Base-by-base conservation (phyloP, 2,113 vertebrate species). In the Sarotherodon lohbergeri region DNA sequence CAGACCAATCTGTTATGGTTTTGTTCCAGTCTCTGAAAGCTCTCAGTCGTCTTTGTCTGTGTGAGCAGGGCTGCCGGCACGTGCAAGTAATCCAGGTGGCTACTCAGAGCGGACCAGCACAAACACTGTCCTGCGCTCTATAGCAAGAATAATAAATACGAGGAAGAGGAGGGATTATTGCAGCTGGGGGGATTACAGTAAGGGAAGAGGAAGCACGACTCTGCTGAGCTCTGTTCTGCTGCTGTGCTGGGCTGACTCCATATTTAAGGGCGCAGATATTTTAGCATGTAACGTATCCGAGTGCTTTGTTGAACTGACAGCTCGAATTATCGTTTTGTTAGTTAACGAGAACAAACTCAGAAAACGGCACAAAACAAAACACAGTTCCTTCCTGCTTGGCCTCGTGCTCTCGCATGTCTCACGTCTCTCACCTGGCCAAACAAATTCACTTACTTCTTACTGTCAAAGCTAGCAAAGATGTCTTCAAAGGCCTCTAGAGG, bases 401-500 rank as follows among this genome's bases (percentile, higher is more conserved):
- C 91, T 94, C 91, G 16, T 89, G 85, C 68, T 76, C 90, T n/a
- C 61, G n/a, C 17, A 6, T 19, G 2, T 34, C 57, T 90, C 86
- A 86, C 59, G 85, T 71, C 41, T 88, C 86, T 87, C 84, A 88
- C 84, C 86, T 95, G 73, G 81, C 79, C 81, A 90, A 66, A 91
- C 89, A 92, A 68, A 90, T 89, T 95, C 97, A 99, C 98, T 99
- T 99, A 99, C 98, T 99, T 99, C 96, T 98, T 99, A 97, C 94
- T 98, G 96, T 98, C 98, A 97, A 97, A 98, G 96, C 97, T 98
- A 98, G 97, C 97, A 98, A 99, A 97, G 98, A 99, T 97, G 98
- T 99, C 98, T 96, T 99, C 98, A 94, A 99, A 98, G 96, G 97
- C 97, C 97, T 97, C 98, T 97, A 98, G 96, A 97, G 97, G 96